Conservation (phyloP, 2,797 vertebrate genomes). For the Ctenochaetus hawaiiensis region DNA sequence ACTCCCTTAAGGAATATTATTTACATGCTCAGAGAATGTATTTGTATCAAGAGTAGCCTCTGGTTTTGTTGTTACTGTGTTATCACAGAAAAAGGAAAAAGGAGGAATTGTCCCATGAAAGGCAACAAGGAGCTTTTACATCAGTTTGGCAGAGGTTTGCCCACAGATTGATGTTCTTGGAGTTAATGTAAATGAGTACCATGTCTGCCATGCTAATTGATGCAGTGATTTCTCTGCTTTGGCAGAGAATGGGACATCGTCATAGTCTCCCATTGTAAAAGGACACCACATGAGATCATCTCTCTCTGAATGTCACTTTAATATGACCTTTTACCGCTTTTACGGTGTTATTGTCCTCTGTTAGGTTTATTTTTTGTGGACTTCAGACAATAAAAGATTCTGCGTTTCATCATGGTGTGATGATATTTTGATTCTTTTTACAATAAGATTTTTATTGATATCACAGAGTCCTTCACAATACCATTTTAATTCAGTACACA, state of each 20-base stretch:
- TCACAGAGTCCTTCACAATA: too few relatives aligned
- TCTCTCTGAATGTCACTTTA: conserved; percentile 65
- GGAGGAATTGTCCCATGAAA: conserved; percentile 13
- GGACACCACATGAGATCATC: conserved; percentile 52
- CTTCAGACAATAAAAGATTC: conserved; percentile 7
- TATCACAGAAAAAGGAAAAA: conserved; percentile 26
- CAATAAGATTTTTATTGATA: too few relatives aligned
- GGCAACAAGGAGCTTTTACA: conserved; percentile 44
- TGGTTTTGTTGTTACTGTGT: conserved; percentile 46
- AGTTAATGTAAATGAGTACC: conserved; percentile 55
- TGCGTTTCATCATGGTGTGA: neutral
- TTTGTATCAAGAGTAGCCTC: conserved; percentile 41
- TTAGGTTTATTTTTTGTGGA: conserved; percentile 59
- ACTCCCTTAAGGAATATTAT: conserved; percentile 51
- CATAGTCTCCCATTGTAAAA: conserved; percentile 32
- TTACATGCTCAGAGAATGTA: conserved; percentile 29
- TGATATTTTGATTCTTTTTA: too few relatives aligned
- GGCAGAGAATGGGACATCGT: neutral
- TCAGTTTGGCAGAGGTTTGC: conserved; percentile 43
- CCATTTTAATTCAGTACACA: too few relatives aligned
- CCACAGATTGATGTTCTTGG: conserved; percentile 45
- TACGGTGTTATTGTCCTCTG: conserved; percentile 40
- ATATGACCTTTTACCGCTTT: conserved; percentile 35
- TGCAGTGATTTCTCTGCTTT: conserved; percentile 27
- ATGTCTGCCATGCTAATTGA: conserved; percentile 50